Conservation (phyloP, 2,797 vertebrate genomes). For the Basileuterus tristriatus region DNA sequence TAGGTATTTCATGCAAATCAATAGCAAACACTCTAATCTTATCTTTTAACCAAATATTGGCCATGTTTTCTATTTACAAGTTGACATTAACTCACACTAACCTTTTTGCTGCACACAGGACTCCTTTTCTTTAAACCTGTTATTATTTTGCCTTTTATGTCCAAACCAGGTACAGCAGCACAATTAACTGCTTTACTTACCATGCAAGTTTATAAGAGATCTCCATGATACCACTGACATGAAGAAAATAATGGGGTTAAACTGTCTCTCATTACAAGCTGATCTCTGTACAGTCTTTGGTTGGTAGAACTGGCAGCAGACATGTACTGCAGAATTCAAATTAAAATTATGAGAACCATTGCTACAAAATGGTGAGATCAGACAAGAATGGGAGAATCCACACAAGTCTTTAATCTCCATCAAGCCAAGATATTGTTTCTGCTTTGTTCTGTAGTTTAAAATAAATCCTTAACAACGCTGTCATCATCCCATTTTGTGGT, state of each 20-base stretch:
- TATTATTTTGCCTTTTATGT: constrained; percentile 46
- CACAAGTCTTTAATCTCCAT: neutral
- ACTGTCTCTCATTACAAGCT: neutral
- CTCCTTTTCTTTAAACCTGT: constrained; percentile 1
- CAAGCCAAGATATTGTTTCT: neutral
- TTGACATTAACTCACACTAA: neutral
- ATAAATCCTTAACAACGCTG: neutral
- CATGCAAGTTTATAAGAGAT: neutral
- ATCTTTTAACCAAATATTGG: constrained; percentile 25
- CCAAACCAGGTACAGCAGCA: neutral
- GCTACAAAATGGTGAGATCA: neutral
- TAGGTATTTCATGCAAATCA: neutral
- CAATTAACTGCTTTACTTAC: constrained; percentile 51
- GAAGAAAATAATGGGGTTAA: constrained; percentile 12
- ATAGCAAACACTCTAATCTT: neutral
- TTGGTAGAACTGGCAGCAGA: neutral
- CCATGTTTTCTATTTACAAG: neutral
- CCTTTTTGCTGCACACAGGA: neutral
- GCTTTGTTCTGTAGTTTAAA: neutral
- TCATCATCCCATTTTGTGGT: neutral
- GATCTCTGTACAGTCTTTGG: neutral
- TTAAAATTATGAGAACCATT: neutral
- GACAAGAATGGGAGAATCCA: neutral
- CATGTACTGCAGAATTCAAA: neutral
- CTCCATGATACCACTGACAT: neutral